These are phyloP conservation scores for Orchesella cincta DNA, from an alignment of 1,140 invertebrate genomes.

Conservation along the genomic window DNA sequence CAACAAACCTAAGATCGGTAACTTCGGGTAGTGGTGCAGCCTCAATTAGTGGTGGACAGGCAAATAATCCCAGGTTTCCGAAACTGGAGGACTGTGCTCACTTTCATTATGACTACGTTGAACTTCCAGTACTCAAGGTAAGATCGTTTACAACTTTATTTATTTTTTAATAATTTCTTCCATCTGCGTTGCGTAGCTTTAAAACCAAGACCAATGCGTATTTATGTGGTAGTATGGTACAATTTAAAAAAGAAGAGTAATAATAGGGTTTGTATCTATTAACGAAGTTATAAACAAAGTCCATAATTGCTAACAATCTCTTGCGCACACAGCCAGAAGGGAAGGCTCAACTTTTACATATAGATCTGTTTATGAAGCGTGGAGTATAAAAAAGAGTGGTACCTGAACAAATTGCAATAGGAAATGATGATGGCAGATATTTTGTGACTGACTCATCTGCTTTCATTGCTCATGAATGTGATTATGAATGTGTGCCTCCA, in stretches of 20 bases:
- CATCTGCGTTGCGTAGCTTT: not conserved
- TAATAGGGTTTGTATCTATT: not conserved
- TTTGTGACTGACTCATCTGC: constrained; percentile 16
- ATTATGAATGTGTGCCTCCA: no score
- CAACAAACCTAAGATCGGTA: constrained; percentile 35
- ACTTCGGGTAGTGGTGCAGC: constrained; percentile 39
- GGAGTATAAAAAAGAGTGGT: not conserved
- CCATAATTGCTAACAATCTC: no score
- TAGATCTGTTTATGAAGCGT: not conserved
- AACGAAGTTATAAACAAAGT: no score
- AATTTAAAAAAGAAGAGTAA: not conserved
- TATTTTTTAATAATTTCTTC: not conserved
- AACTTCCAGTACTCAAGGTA: constrained; percentile 75
- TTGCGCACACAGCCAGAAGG: no score
- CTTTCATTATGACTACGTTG: constrained; percentile 94
- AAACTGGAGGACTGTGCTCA: constrained; percentile 97
- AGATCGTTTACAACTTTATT: constrained; percentile 35
- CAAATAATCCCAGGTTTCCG: constrained; percentile 69
- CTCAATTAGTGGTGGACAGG: constrained; percentile 40
- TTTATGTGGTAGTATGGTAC: not conserved
- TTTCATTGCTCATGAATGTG: not conserved
- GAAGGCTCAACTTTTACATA: no score
- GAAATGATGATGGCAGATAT: not conserved
- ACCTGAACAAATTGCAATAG: constrained; percentile 11
- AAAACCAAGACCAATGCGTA: not conserved